Percentiles rank a stretch among this genome's conserved stretches.
Conservation (phyloP, 2,113 vertebrate species). For the Charadrius vociferus region DNA sequence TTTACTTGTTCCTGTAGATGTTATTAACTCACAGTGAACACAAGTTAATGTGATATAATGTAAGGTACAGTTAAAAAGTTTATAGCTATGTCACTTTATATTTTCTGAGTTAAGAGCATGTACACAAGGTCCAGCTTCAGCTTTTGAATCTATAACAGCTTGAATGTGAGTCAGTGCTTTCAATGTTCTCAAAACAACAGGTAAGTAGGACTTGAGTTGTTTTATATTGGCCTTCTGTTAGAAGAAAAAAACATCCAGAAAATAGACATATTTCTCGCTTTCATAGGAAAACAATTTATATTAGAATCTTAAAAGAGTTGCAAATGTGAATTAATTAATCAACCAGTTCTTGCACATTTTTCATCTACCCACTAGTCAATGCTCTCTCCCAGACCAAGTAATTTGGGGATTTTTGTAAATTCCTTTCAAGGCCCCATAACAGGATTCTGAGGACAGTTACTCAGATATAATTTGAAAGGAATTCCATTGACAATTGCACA, state of each 20-base stretch:
- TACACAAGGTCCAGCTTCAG: not conserved
- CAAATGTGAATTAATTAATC: not conserved
- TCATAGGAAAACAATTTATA: not conserved
- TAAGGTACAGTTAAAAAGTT: not conserved
- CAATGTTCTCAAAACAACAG: not conserved
- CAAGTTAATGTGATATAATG: not conserved
- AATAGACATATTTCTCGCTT: not conserved
- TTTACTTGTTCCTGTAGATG: not conserved
- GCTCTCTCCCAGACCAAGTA: not conserved
- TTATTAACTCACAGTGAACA: not conserved
- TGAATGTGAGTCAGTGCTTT: not conserved
- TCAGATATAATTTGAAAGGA: not conserved
- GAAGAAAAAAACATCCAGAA: not conserved
- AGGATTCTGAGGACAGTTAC: not conserved
- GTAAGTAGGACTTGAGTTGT: not conserved
- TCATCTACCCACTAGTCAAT: not conserved
- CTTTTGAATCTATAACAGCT: not conserved
- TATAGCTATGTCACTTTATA: not conserved
- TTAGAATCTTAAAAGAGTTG: not conserved
- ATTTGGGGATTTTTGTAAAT: not conserved
- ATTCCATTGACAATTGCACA: not conserved
- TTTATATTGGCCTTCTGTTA: not conserved
- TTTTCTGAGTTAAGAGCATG: not conserved
- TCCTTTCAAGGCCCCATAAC: not conserved
- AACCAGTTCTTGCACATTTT: not conserved